These are phyloP conservation scores for Coremacera marginata DNA, from an alignment of 2,888 invertebrate species.

Conservation along the genomic window DNA sequence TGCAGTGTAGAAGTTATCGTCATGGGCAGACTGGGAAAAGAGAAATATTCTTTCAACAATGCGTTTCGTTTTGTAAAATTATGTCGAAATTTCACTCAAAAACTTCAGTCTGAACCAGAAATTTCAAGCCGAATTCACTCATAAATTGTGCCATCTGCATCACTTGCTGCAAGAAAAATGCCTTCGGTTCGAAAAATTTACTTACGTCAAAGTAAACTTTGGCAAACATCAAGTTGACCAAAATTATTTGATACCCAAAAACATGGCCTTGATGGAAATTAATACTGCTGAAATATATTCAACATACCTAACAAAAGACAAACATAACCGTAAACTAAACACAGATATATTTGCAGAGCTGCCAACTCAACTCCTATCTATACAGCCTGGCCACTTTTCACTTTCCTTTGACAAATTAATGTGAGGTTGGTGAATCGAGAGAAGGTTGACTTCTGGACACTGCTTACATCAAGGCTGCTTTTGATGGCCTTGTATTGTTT, in stretches of 20 bases:
- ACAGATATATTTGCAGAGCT: neutral
- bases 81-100: too few relatives aligned
- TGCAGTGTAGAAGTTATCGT: too few relatives aligned
- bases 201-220: too few relatives aligned
- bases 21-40: too few relatives aligned
- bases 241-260: neutral
- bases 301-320: neutral
- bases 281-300: neutral
- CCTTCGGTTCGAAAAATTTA: too few relatives aligned
- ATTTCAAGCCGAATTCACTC: too few relatives aligned
- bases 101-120: too few relatives aligned
- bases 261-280: neutral
- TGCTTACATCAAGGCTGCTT: neutral
- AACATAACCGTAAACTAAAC: neutral
- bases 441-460: neutral
- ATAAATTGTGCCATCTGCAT: too few relatives aligned
- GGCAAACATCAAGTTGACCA: too few relatives aligned
- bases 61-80: too few relatives aligned
- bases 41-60: too few relatives aligned
- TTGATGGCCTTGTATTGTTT: constrained; percentile 6
- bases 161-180: too few relatives aligned
- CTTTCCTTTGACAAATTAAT: neutral
- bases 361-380: neutral
- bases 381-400: neutral
- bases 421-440: neutral